Base-by-base conservation (phyloP, 2,113 vertebrate species). In the Corapipo altera region DNA sequence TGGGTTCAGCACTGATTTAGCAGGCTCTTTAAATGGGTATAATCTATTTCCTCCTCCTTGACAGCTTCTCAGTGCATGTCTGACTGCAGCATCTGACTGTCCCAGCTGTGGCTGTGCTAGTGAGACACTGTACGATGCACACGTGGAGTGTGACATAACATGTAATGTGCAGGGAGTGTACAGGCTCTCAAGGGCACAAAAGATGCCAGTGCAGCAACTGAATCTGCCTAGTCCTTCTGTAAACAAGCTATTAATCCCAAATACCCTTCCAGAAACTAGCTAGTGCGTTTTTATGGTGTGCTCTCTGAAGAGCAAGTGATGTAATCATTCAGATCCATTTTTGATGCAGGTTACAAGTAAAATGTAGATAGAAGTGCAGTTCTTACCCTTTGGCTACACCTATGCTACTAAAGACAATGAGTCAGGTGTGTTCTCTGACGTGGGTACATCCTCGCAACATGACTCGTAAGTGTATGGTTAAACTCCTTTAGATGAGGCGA, bases 381-480 rank as follows among this genome's bases (percentile, higher is more conserved):
- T 79, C 33, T 75, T 67, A 52, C 6, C 9, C 43, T 37, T 59
- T 75, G 81, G 35, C 58, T 83, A 33, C 30, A 48, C 6, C 20
- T 72, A 2, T 39, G 15, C 27, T 89, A 32, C 16, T 72, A 51
- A 58, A 94, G 48, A 59, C 15, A 43, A 0, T 22, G 52, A 41
- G 8, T 28, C 39, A 84, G 28, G 7, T 59, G 32, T 27, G 11
- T 37, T 91, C 37, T 93, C 41, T 88, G 26, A 49, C 4, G 30
- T 49, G 44, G 19, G 46, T 11, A 26, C 27, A 28, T 57, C 10
- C 1, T 28, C n/a, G 59, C 11, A 61, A 5, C 13, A 8, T 30
- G 51, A 30, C 15, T 64, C 18, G 10, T 27, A 52, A 52, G 24
- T 0, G 0, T 72, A 18, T 24, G 5, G 16, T 20, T 83, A 58